Base-by-base conservation (phyloP, 2,113 vertebrate genomes). In the Monopterus albus region DNA sequence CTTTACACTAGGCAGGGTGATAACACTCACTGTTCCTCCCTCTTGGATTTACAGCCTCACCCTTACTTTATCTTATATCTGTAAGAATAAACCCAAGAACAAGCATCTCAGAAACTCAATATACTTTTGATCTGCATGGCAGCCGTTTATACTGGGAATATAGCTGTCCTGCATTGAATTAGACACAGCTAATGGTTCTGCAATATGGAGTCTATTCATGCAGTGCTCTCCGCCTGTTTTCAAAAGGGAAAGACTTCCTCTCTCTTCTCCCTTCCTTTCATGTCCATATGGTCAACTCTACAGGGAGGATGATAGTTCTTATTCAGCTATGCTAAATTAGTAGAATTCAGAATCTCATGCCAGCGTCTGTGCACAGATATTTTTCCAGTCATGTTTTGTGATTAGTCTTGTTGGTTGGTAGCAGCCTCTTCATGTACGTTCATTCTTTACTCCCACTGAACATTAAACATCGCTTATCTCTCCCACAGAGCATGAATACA, bases 261-360 rank as follows among this genome's bases (percentile, higher is more conserved):
- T 72, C 58, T 45, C 25, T 50, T 45, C 28, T 36, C 58, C 14
- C 36, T 26, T 81, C 57, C 52, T 75, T 59, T 74, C 70, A 26
- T 68, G 72, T 81, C 83, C 77, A 86, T 88, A 87, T 90, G 89
- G 66, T 78, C 57, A 53, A 26, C 60, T 74, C 82, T 64, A 40
- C 81, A 85, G 78, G 82, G 61, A 82, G 51, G 59, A 51, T 20
- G 47, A 45, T 55, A 6, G 50, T 45, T 8, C 46, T 66, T n/a
- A 36, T 52, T 59, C 60, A 62, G 50, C 67, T 56, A n/a, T 69
- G 56, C 10, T 58, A 14, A 71, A 78, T 78, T 82, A 77, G 53
- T 71, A 73, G 43, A 64, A 46, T 60, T 46, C 3, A 55, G 62
- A 56, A 61, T 62, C 42, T 31, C 14, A 17, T 40, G 40, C 26